A percentile compares a stretch with the other conserved stretches of the same genome.
Conservation (phyloP, 2,113 vertebrate genomes). For the Astur gentilis region DNA sequence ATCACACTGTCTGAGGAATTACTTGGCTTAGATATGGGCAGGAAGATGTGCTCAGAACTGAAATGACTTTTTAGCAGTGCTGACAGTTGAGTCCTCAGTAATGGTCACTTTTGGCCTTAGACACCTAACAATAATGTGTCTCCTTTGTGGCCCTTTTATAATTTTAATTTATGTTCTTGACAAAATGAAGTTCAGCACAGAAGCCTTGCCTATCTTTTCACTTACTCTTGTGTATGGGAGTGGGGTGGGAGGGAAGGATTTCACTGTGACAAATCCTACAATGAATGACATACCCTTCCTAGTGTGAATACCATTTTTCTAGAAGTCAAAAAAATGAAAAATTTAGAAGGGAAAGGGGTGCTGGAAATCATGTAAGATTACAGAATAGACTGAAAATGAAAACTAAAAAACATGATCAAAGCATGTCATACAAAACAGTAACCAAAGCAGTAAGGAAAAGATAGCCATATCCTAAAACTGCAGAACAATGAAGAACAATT, state of each 20-base stretch:
- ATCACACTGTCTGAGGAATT: background rate
- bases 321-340: background rate
- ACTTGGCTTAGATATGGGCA: background rate
- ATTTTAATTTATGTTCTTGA: background rate
- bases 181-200: background rate
- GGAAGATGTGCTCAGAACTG: background rate
- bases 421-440: background rate
- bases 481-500: background rate
- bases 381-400: background rate
- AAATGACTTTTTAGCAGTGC: background rate
- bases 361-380: background rate
- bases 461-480: background rate
- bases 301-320: background rate
- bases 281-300: background rate
- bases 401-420: background rate
- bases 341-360: background rate
- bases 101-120: background rate
- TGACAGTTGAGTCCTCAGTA: background rate
- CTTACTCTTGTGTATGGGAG: background rate
- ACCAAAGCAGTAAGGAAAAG: background rate
- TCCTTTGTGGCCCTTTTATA: background rate
- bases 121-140: background rate
- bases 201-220: background rate
- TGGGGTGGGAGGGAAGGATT: background rate
- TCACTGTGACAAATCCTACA: background rate